Evolutionary conservation across 2,888 invertebrate genomes (phyloP), one percentile per base, ranked within the genome.

Genomic region (Limulus polyphemus): DNA sequence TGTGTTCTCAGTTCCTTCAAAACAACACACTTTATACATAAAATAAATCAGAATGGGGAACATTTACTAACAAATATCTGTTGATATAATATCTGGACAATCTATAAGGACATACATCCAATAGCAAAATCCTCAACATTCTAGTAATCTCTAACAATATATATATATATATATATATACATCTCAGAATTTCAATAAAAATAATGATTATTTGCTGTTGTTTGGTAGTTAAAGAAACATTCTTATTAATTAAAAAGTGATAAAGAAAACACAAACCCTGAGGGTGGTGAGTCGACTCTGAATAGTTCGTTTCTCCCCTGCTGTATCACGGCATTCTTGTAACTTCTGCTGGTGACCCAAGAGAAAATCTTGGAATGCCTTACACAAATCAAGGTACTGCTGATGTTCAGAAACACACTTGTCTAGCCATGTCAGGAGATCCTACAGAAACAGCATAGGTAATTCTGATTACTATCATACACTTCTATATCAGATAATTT

Each of bases 341-440:
- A 93, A 76, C 73, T 88, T 87, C 68, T 90, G 89, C 60, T 84
- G 85, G 76, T 91, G 88, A 12, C 82, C 81, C 14, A 83, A 82
- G 52, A 92, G 78, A 90, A 92, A 93, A 70, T 90, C 86, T 72
- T 85, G 87, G 72, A 88, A 88, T 51, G 83, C 82, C 69, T 86
- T 84, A 61, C 87, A 83, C 57, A 84, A 81, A 60, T 83, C 81
- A 70, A 88, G 87, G 62, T 90, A 84, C 64, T 86, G 83, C 73
- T 85, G 85, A 73, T 95, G 94, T 70, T 86, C 87, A 68, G 87
- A 86, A 0, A 91, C 90, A 73, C 90, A 89, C 60, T 84, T 84
- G 71, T 91, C 90, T 60, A 94, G 80, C 75, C 89, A 89, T 60
- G 85, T 84, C 69, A 93, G 79, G 2, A 93, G 81, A 73, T 90